phyloP scores from a whole-genome alignment of 2,888 invertebrate genomes.

The Abrostola triplasia region DNA sequence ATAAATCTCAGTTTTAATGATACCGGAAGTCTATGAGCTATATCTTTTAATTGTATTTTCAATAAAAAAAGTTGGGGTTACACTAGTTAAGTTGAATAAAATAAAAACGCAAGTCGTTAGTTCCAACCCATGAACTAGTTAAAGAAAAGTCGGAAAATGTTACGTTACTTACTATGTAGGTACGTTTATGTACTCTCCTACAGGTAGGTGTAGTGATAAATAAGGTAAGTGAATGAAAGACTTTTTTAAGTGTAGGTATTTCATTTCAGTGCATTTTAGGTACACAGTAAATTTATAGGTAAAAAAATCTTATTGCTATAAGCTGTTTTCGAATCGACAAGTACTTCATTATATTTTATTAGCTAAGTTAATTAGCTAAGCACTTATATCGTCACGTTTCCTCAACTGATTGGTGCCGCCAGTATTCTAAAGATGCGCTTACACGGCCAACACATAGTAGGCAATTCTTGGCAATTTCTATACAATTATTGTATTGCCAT shows the following conservation, averaged over 20 bases:
- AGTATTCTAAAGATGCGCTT: too few relatives aligned
- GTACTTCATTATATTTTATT: not conserved
- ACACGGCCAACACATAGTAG: too few relatives aligned
- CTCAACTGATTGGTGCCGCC: slow-evolving; percentile 27
- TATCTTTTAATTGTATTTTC: slow-evolving; percentile 18
- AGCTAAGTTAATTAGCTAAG: slow-evolving; percentile 33
- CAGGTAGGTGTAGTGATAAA: too few relatives aligned
- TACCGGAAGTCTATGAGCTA: slow-evolving; percentile 24
- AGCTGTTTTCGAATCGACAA: slow-evolving; percentile 4
- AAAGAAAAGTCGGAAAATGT: not conserved
- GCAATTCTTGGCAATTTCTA: too few relatives aligned
- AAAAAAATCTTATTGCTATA: not conserved
- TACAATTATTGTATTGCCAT: too few relatives aligned
- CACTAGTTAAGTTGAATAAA: slow-evolving; percentile 9
- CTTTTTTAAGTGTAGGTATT: too few relatives aligned
- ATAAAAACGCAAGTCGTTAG: slow-evolving; percentile 9
- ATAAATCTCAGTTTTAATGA: slow-evolving; percentile 46
- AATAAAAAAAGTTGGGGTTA: slow-evolving; percentile 20
- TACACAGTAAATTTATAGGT: too few relatives aligned
- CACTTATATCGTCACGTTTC: slow-evolving; percentile 22
- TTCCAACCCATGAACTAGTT: not conserved
- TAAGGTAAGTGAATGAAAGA: too few relatives aligned
- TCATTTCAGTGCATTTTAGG: too few relatives aligned
- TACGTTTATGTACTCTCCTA: too few relatives aligned
- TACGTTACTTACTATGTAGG: too few relatives aligned